These are phyloP conservation scores for Champsocephalus gunnari DNA, from an alignment of 2,797 vertebrate species.

Conservation along the genomic window DNA sequence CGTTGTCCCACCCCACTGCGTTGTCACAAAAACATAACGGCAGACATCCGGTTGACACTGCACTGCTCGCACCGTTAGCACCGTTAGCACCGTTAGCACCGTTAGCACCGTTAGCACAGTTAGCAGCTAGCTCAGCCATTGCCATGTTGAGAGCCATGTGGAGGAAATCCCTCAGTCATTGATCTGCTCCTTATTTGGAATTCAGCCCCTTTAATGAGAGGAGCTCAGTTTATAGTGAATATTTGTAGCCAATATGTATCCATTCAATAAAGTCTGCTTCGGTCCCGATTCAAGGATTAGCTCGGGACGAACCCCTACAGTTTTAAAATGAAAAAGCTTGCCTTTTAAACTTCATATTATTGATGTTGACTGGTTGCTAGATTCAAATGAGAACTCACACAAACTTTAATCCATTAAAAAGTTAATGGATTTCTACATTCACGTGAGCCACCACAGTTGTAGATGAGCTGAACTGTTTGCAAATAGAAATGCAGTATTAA, in stretches of 20 bases:
- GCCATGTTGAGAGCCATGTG: too few relatives aligned
- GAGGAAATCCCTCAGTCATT: too few relatives aligned
- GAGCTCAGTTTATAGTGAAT: neutral
- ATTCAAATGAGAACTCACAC: neutral
- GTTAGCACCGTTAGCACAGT: too few relatives aligned
- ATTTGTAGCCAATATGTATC: neutral
- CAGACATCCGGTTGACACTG: too few relatives aligned
- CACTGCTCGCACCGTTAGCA: too few relatives aligned
- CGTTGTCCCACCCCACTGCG: too few relatives aligned
- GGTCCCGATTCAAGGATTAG: too few relatives aligned
- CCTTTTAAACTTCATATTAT: conserved; percentile 22
- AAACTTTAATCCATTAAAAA: neutral
- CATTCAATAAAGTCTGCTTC: neutral
- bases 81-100: too few relatives aligned
- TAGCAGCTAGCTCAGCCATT: too few relatives aligned
- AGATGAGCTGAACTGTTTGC: conserved; percentile 44
- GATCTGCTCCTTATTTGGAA: too few relatives aligned
- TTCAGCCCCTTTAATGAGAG: too few relatives aligned
- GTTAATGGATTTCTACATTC: conserved; percentile 33
- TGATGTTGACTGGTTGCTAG: neutral
- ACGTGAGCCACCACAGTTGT: conserved; percentile 21
- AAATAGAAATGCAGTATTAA: conserved; percentile 34
- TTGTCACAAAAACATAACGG: too few relatives aligned
- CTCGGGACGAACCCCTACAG: neutral
- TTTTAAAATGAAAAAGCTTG: conserved; percentile 17